These are phyloP conservation scores for Drosophila tani DNA, from an alignment of 1,140 invertebrate species.

Conservation along the genomic window DNA sequence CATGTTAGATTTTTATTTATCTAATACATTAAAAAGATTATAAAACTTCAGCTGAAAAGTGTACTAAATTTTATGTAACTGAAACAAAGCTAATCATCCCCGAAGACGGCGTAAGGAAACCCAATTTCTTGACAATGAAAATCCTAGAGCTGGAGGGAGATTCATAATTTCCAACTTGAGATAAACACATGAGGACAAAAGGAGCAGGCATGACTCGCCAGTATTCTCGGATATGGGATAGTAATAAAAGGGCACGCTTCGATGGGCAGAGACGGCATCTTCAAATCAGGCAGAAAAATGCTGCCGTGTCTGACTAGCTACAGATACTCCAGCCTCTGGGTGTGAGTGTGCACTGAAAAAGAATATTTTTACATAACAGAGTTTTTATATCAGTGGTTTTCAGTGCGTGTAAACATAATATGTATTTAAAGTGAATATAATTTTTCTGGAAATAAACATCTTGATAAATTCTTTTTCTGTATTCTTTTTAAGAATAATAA, in stretches of 20 bases:
- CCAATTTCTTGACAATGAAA: slow-evolving; percentile 33
- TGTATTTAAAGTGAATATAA: no score
- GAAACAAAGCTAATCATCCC: slow-evolving; percentile 13
- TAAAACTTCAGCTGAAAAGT: background rate
- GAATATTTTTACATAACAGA: background rate
- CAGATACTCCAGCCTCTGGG: slow-evolving; percentile 12
- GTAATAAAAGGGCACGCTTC: slow-evolving; percentile 78
- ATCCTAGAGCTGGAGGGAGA: slow-evolving; percentile 20
- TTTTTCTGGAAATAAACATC: no score
- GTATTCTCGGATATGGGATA: slow-evolving; percentile 39
- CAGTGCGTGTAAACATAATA: no score
- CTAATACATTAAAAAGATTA: background rate
- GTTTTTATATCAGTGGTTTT: no score
- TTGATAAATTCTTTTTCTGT: no score
- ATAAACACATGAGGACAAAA: slow-evolving; percentile 48
- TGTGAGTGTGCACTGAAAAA: slow-evolving; percentile 6
- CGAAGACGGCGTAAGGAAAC: slow-evolving; percentile 5
- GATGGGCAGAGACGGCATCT: slow-evolving; percentile 59
- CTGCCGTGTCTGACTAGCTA: slow-evolving; percentile 76
- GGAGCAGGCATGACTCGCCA: slow-evolving; percentile 53
- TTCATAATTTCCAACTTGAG: slow-evolving; percentile 65
- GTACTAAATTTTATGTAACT: background rate
- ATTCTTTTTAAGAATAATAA: no score
- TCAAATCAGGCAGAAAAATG: slow-evolving; percentile 83
- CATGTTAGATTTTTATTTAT: background rate